Evolutionary conservation across 2,797 vertebrate genomes (phyloP).

Genomic region (Sebastes hubbsi): DNA sequence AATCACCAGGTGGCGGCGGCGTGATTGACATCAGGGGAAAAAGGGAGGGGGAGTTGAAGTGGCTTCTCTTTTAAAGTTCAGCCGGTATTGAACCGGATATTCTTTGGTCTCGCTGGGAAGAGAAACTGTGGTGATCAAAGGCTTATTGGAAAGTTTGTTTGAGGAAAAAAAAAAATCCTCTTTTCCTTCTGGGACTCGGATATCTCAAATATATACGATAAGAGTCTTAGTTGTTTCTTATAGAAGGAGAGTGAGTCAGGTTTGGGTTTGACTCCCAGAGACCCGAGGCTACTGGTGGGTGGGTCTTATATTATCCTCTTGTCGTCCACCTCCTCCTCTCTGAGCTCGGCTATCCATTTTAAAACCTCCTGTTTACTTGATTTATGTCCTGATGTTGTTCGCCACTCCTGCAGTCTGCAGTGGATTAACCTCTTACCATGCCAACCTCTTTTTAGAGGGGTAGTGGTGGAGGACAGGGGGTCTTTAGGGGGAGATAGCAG

Average conservation of each 20-base stretch:
- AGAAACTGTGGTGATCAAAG: conserved; percentile 37
- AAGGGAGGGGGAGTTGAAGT: background rate
- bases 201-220: conserved; percentile 24
- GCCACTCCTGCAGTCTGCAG: background rate
- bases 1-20: conserved; percentile 44
- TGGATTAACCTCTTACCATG: background rate
- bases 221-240: conserved; percentile 28
- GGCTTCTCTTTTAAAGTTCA: conserved; percentile 37
- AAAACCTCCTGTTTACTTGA: conserved; percentile 34
- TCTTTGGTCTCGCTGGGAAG: background rate
- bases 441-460: too few species aligned
- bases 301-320: conserved; percentile 41
- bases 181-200: conserved; percentile 25
- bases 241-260: conserved; percentile 29
- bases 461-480: too few species aligned
- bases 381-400: conserved; percentile 37
- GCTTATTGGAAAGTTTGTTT: conserved; percentile 55
- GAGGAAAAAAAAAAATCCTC: conserved; percentile 17
- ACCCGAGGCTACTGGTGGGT: conserved; percentile 34
- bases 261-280: conserved; percentile 4
- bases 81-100: conserved; percentile 28
- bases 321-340: conserved; percentile 4
- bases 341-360: background rate
- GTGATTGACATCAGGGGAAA: conserved; percentile 46
- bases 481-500: too few species aligned